Evolutionary conservation across 1,140 invertebrate species (phyloP).

Genomic region (Idris sp.): DNA sequence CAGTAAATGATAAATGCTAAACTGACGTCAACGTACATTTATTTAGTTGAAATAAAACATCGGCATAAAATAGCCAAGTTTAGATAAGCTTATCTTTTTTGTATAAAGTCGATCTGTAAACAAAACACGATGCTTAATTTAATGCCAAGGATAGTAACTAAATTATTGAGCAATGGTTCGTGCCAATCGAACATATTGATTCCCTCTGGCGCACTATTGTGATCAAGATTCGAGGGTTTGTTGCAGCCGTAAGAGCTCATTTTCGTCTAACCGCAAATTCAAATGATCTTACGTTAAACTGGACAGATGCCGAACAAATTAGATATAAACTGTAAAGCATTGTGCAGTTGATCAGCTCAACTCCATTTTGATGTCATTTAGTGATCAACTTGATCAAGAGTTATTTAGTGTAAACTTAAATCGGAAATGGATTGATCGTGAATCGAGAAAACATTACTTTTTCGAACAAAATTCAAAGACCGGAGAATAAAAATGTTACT

Average conservation of each 20-base stretch:
- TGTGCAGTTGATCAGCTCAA: slow-evolving; percentile 1
- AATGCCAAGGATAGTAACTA: slow-evolving; percentile 36
- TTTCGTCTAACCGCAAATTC: slow-evolving; percentile 29
- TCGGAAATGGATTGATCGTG: neutral
- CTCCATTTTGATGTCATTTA: slow-evolving; percentile 23
- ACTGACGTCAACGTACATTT: no score
- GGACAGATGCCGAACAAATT: slow-evolving; percentile 8
- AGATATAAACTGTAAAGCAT: slow-evolving; percentile 12
- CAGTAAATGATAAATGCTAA: no score
- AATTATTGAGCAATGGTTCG: slow-evolving; percentile 39
- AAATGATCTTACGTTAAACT: slow-evolving; percentile 10
- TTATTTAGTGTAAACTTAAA: slow-evolving; percentile 12
- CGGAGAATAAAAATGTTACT: no score
- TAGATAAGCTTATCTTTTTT: slow-evolving; percentile 7
- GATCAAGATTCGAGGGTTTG: slow-evolving; percentile 31
- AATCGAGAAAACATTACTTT: no score
- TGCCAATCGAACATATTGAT: slow-evolving; percentile 27
- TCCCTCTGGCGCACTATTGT: neutral
- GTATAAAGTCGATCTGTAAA: slow-evolving; percentile 11
- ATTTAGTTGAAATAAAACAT: neutral
- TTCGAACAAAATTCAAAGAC: no score
- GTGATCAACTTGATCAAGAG: neutral
- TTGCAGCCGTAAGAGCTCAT: neutral
- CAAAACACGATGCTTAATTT: slow-evolving; percentile 28
- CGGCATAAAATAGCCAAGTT: neutral